These are phyloP conservation scores for Ephydatia muelleri DNA, from an alignment of 37 sponge, comb jelly and placozoan species.

Conservation along the genomic window DNA sequence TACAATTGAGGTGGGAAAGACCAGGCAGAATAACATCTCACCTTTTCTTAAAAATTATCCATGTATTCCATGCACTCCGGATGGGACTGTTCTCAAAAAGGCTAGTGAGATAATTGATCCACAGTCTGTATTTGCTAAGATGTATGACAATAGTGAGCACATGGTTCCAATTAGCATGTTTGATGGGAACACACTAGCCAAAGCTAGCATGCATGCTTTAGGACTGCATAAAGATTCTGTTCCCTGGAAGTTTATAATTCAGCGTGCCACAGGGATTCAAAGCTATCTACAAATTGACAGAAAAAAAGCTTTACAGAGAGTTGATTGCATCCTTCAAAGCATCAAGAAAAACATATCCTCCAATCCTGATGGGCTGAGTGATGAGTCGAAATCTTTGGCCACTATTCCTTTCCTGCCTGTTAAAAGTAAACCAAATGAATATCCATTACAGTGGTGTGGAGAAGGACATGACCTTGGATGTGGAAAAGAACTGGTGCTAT, in stretches of 20 bases:
- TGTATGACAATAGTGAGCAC: constrained; percentile 29
- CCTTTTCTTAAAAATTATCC: not conserved
- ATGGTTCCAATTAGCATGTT: constrained; percentile 20
- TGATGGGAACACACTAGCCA: not conserved
- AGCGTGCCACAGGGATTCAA: not conserved
- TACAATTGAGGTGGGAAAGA: not conserved
- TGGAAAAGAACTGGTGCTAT: constrained; percentile 22
- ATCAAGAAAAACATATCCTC: not conserved
- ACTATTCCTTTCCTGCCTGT: constrained; percentile 49
- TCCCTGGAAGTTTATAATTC: not conserved
- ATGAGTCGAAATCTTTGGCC: constrained; percentile 3
- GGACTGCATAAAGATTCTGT: not conserved
- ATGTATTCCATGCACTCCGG: constrained; percentile 59
- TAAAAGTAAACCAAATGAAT: constrained; percentile 10
- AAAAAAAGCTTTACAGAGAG: not conserved
- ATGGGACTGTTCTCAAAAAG: constrained; percentile 19
- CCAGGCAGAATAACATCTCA: not conserved
- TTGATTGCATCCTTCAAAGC: not conserved
- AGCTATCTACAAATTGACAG: not conserved
- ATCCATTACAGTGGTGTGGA: constrained; percentile 35
- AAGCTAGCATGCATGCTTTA: not conserved
- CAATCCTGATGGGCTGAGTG: not conserved
- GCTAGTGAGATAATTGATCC: constrained; percentile 34
- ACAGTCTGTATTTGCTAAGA: constrained; percentile 4
- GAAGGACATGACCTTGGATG: constrained; percentile 24